A percentile compares a stretch with the other conserved stretches of the same genome.
phyloP scores from a whole-genome alignment of 1,140 invertebrate species.

The Nasonia vitripennis region DNA sequence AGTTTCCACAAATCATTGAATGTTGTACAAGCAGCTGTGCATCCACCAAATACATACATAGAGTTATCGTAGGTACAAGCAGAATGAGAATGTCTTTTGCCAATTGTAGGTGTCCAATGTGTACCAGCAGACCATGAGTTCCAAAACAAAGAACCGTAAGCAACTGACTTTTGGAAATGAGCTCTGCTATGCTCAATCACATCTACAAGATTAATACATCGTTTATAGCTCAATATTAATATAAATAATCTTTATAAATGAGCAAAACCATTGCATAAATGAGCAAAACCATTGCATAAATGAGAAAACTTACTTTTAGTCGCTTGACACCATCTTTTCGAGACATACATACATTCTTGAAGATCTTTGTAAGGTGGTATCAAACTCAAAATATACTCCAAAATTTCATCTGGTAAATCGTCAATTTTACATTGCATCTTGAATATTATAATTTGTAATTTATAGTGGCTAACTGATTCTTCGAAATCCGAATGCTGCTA shows the following conservation, averaged over 20 bases:
- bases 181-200: constrained; percentile 81
- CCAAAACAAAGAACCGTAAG: constrained; percentile 83
- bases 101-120: constrained; percentile 82
- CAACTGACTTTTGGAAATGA: constrained; percentile 82
- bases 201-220: constrained; percentile 74
- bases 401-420: constrained; percentile 91
- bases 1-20: constrained; percentile 98
- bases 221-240: background rate
- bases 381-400: constrained; percentile 93
- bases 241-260: background rate
- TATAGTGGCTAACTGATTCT: constrained; percentile 3
- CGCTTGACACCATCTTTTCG: constrained; percentile 87
- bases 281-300: constrained; percentile 23
- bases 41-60: constrained; percentile 97
- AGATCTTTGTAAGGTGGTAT: constrained; percentile 94
- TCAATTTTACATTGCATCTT: constrained; percentile 77
- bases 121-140: constrained; percentile 75
- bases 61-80: constrained; percentile 88
- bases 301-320: constrained; percentile 82
- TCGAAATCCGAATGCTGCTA: constrained; percentile 16
- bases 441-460: constrained; percentile 17
- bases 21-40: constrained; percentile 94
- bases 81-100: constrained; percentile 93
- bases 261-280: constrained; percentile 26
- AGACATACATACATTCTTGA: constrained; percentile 89